These are phyloP conservation scores for Drosophila lowei DNA, from an alignment of 1,140 invertebrate species.

Conservation along the genomic window DNA sequence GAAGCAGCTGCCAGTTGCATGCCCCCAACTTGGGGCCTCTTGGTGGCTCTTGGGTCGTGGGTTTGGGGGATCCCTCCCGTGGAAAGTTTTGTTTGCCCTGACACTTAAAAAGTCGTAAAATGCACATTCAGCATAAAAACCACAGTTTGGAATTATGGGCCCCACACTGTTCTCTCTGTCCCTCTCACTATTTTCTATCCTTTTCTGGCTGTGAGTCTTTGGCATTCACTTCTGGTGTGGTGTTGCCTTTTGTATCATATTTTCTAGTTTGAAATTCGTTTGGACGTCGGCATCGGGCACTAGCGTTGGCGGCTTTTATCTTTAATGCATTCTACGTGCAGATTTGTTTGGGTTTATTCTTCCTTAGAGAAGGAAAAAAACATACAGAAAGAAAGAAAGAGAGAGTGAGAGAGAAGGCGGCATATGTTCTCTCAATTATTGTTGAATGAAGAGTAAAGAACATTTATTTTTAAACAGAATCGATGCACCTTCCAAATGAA, in stretches of 20 bases:
- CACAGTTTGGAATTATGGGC: conserved; percentile 67
- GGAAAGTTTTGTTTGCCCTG: conserved; percentile 72
- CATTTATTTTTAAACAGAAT: conserved; percentile 26
- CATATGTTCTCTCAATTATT: conserved; percentile 22
- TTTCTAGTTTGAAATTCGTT: conserved; percentile 62
- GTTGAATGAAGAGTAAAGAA: conserved; percentile 12
- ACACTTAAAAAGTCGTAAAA: conserved; percentile 81
- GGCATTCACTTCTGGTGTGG: neutral
- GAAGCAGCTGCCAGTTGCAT: conserved; percentile 52
- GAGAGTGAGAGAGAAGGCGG: conserved; percentile 2
- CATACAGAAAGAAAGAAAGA: conserved; percentile 2
- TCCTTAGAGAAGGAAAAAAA: neutral
- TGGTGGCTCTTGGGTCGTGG: neutral
- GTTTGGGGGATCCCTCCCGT: conserved; percentile 29
- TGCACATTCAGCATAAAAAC: conserved; percentile 75
- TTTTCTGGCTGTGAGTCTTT: neutral
- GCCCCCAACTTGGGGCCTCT: conserved; percentile 3
- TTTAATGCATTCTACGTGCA: conserved; percentile 71
- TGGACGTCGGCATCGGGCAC: conserved; percentile 3
- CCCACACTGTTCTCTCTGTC: conserved; percentile 41
- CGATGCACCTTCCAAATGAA: neutral
- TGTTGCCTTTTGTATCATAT: conserved; percentile 54
- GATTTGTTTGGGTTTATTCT: conserved; percentile 30
- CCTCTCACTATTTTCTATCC: too few species aligned
- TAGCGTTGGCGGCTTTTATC: conserved; percentile 52